Evolutionary conservation across 2,888 invertebrate genomes (phyloP).

Genomic region (Pollenia amentaria): DNA sequence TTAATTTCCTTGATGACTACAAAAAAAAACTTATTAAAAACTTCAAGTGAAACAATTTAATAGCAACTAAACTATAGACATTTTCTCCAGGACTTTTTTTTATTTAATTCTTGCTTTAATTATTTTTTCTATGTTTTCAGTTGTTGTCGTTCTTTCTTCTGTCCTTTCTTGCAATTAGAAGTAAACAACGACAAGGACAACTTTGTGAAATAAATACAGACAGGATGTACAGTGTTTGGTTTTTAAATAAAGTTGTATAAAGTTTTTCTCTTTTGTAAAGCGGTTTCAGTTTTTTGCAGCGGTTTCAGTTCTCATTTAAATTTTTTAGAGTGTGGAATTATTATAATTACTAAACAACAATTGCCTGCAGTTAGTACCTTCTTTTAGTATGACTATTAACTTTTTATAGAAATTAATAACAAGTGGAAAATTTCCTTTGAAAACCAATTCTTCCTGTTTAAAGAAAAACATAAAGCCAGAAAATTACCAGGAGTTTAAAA

Average conservation of each 20-base stretch:
- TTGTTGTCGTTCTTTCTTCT: background rate
- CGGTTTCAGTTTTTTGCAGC: background rate
- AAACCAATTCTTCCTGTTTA: background rate
- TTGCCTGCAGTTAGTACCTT: slow-evolving; percentile 14
- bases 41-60: slow-evolving; percentile 75
- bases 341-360: slow-evolving; percentile 49
- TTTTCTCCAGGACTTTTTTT: slow-evolving; percentile 10
- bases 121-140: background rate
- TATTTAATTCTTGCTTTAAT: background rate
- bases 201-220: slow-evolving; percentile 36
- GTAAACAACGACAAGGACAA: slow-evolving; percentile 59
- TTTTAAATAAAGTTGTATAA: background rate
- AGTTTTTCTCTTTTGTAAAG: background rate
- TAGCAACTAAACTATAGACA: slow-evolving; percentile 60
- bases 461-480: too few species aligned
- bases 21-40: slow-evolving; percentile 80
- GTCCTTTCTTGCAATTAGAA: background rate
- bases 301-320: slow-evolving; percentile 10
- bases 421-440: slow-evolving; percentile 8
- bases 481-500: too few species aligned
- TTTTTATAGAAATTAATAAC: background rate
- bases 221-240: slow-evolving; percentile 15
- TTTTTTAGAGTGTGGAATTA: slow-evolving; percentile 5
- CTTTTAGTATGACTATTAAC: slow-evolving; percentile 25
- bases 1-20: slow-evolving; percentile 83